Evolutionary conservation across 2,888 invertebrate species (phyloP), one percentile per base, ranked within the genome.

Genomic region (Yponomeuta evonymella): DNA sequence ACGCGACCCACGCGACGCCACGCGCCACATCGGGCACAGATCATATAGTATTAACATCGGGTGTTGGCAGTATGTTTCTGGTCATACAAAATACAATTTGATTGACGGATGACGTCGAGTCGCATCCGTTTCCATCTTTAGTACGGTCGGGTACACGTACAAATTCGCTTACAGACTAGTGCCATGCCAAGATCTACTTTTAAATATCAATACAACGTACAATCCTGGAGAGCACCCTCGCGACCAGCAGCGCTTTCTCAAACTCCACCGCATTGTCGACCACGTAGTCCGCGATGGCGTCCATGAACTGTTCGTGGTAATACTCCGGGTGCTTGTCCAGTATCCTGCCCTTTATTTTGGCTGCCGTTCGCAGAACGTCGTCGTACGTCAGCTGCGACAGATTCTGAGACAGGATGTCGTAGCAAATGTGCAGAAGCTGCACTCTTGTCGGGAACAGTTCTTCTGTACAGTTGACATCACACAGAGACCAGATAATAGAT

Each of bases 231-330:
- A 94, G 81, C 73, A 94, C 92, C 71, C 93, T 88, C 1, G 94
- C 85, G 10, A 94, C 77, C 70, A 92, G 86, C 62, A 93, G 75
- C 0, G 86, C 88, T 67, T 90, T 85, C 58, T 91, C 87, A 75
- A 94, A 94, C n/a, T 86, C 90, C 15, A 93, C 75, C 71, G 93
- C 80, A n/a, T 92, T 87, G 65, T 89, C 83, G 30, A 94, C 85
- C 29, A 93, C 84, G 75, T 91, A 93, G 69, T 90, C 87, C 6
- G 93, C 93, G 64, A 93, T 87, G 1, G 90, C 87, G 76, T 95
- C 94, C 77, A 94, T 84, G 74, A 95, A 87, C 70, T 90, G 89
- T 76, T 94, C 94, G 75, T 95, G 92, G 76, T 95, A 95, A 79
- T 93, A 95, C 79, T 91, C 92, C 5, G 86, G 79, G 71, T 90